Conservation (phyloP, 1,140 invertebrate species). For the Drosophila pectinifera region DNA sequence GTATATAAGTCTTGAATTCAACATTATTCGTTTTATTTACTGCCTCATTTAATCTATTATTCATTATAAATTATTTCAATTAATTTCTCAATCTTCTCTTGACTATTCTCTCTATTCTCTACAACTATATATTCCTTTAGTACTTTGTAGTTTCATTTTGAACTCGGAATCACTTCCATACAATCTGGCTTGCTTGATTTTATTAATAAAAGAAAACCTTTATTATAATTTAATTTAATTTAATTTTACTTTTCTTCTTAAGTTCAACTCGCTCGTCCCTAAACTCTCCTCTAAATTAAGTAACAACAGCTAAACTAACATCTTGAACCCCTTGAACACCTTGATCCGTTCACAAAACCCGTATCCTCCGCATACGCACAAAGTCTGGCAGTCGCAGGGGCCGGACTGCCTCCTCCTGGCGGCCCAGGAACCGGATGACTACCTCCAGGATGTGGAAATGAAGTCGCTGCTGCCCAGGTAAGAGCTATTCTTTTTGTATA, state of each 20-base stretch:
- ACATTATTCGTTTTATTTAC: neutral
- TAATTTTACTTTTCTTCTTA: neutral
- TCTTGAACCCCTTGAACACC: constrained; percentile 9
- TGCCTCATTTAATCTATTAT: neutral
- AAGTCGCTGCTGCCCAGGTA: constrained; percentile 22
- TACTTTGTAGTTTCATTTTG: neutral
- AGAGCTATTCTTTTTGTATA: neutral
- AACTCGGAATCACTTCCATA: neutral
- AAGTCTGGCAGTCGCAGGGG: constrained; percentile 35
- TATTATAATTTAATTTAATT: too few relatives aligned
- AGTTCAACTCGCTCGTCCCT: neutral
- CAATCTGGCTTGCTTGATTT: neutral
- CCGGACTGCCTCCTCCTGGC: constrained; percentile 32
- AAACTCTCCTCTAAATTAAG: neutral
- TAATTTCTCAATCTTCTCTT: too few relatives aligned
- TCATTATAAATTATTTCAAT: too few relatives aligned
- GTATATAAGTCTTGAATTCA: neutral
- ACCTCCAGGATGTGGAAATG: constrained; percentile 7
- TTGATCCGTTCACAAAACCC: constrained; percentile 14
- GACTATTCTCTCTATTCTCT: neutral
- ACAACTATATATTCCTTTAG: neutral
- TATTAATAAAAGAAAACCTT: too few relatives aligned
- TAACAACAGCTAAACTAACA: constrained; percentile 17
- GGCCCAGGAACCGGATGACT: constrained; percentile 20
- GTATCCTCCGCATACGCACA: neutral